Conservation (phyloP, 1,140 invertebrate genomes). For the Ostrea edulis region DNA sequence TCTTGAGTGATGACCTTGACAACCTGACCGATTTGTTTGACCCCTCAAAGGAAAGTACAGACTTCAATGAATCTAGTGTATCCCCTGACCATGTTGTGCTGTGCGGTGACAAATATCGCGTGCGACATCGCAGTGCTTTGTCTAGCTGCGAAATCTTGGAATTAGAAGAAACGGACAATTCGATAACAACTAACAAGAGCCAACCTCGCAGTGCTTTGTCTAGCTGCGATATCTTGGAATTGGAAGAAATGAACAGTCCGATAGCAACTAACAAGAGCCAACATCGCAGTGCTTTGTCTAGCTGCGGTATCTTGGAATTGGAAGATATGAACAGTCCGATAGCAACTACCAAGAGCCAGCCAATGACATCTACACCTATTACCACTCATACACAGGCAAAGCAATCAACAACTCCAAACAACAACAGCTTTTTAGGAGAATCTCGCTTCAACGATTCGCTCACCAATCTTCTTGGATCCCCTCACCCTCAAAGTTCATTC, state of each 20-base stretch:
- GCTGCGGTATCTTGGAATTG: neutral
- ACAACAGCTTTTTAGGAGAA: constrained; percentile 49
- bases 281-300: neutral
- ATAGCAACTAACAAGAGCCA: neutral
- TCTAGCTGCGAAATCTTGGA: neutral
- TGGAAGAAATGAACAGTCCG: neutral
- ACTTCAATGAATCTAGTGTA: neutral
- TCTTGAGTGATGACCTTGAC: neutral
- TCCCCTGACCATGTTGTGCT: neutral
- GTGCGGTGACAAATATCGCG: neutral
- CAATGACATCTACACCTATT: neutral
- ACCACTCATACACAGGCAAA: neutral
- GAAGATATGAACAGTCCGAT: neutral
- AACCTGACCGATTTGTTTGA: constrained; percentile 41
- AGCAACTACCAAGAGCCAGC: neutral
- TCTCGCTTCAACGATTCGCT: constrained; percentile 59
- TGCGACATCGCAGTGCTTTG: neutral
- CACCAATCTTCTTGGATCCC: constrained; percentile 51
- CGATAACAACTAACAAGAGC: neutral
- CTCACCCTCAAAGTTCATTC: constrained; percentile 53
- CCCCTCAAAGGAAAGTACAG: constrained; percentile 8
- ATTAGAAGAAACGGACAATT: neutral
- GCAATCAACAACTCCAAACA: neutral
- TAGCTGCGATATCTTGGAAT: neutral
- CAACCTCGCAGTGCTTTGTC: neutral